A percentile compares a stretch with the other conserved stretches of the same genome.
Evolutionary conservation across 1,140 invertebrate genomes (phyloP).

Genomic region (Matsumurasca onukii): DNA sequence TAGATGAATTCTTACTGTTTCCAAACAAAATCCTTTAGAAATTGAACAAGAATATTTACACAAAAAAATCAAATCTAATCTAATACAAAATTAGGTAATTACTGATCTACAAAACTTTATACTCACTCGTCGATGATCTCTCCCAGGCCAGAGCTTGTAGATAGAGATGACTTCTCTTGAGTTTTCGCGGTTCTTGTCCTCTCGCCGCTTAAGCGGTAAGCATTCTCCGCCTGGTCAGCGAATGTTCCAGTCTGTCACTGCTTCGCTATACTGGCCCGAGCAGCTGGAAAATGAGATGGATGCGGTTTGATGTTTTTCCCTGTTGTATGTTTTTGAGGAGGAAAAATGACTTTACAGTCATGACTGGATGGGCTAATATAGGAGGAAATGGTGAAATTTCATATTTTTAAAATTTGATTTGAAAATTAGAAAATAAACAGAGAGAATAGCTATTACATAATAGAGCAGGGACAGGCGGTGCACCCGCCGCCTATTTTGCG

Average conservation of each 20-base stretch:
- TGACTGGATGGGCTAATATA: no score
- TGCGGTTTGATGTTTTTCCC: no score
- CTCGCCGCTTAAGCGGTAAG: conserved; percentile 23
- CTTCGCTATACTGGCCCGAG: conserved; percentile 64
- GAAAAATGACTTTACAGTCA: no score
- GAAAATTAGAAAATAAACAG: no score
- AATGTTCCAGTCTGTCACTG: conserved; percentile 65
- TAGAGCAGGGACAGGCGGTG: no score
- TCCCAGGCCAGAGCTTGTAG: conserved; percentile 14
- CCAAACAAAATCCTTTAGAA: neutral
- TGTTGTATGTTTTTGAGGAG: no score
- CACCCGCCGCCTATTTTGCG: no score
- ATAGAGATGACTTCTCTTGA: conserved; percentile 10
- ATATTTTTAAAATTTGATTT: no score
- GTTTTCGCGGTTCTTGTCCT: conserved; percentile 32
- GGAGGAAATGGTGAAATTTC: no score
- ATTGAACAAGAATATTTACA: neutral
- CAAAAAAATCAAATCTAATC: neutral
- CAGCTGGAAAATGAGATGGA: no score
- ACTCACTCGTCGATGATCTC: conserved; percentile 41
- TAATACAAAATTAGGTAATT: neutral
- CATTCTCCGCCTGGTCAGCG: conserved; percentile 48
- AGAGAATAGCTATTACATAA: no score
- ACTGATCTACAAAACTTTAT: neutral
- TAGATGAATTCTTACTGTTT: neutral